A percentile compares a stretch with the other conserved stretches of the same genome.
phyloP scores from a whole-genome alignment of 2,888 invertebrate genomes.

The Caenorhabditis panamensis region DNA sequence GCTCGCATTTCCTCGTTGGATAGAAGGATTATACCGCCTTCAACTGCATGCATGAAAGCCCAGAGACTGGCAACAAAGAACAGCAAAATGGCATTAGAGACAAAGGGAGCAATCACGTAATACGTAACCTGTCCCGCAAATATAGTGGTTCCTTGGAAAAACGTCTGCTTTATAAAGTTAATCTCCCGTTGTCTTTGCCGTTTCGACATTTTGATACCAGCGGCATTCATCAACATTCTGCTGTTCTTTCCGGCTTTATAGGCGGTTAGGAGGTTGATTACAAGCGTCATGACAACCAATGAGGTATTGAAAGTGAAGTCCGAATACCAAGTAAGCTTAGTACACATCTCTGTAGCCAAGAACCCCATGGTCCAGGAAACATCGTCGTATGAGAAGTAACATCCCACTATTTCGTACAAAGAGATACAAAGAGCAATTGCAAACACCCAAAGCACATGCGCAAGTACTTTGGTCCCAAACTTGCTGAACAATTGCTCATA shows the following conservation, averaged over 20 bases:
- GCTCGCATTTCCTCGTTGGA: constrained; percentile 33
- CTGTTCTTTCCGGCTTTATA: constrained; percentile 36
- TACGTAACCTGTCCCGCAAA: constrained; percentile 38
- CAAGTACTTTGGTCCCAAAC: constrained; percentile 24
- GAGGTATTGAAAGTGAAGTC: constrained; percentile 41
- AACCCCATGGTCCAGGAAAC: constrained; percentile 34
- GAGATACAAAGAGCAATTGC: constrained; percentile 16
- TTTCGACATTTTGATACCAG: constrained; percentile 42
- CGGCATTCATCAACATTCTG: constrained; percentile 39
- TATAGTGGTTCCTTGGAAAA: constrained; percentile 36
- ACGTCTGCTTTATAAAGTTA: constrained; percentile 33
- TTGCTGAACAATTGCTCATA: constrained; percentile 32
- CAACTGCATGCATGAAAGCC: constrained; percentile 42
- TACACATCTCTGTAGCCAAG: constrained; percentile 18
- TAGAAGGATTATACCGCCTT: constrained; percentile 27
- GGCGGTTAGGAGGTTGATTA: constrained; percentile 28
- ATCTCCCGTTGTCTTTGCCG: constrained; percentile 30
- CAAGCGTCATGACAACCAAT: constrained; percentile 24
- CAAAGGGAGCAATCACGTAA: constrained; percentile 25
- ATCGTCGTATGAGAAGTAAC: constrained; percentile 31
- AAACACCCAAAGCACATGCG: constrained; percentile 19
- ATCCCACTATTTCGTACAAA: constrained; percentile 31
- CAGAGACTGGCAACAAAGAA: constrained; percentile 27
- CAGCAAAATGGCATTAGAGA: constrained; percentile 15
- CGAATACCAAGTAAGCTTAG: constrained; percentile 32